phyloP scores from a whole-genome alignment of 2,888 invertebrate genomes.

The Dolichopus griseipennis region DNA sequence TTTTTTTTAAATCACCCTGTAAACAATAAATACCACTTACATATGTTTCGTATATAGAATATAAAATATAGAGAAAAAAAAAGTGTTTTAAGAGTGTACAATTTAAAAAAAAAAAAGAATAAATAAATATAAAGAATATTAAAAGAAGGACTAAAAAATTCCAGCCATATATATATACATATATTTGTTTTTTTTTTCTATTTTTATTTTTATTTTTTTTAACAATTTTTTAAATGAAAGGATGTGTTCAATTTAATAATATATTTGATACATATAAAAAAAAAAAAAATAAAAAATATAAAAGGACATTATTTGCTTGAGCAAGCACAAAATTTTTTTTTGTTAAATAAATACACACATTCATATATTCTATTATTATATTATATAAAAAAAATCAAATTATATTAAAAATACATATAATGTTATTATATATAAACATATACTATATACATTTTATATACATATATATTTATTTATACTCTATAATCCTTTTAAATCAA shows the following conservation, averaged over 20 bases:
- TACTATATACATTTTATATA: too few relatives aligned
- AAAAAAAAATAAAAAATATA: too few relatives aligned
- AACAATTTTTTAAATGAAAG: not conserved
- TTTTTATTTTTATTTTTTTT: not conserved
- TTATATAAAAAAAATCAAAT: not conserved
- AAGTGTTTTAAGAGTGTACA: too few relatives aligned
- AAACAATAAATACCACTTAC: too few relatives aligned
- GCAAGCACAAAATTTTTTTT: slow-evolving; percentile 12
- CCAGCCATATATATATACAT: not conserved
- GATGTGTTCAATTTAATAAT: slow-evolving; percentile 3
- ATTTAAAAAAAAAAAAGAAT: too few relatives aligned
- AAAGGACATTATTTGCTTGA: slow-evolving; percentile 10
- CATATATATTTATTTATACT: too few relatives aligned
- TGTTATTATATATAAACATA: too few relatives aligned
- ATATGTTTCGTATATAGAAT: too few relatives aligned
- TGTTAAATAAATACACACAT: not conserved
- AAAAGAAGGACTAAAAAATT: not conserved
- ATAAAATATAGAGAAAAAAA: too few relatives aligned
- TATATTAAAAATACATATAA: not conserved
- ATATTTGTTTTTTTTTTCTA: not conserved
- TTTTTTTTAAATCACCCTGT: too few relatives aligned
- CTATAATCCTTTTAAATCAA: slow-evolving; percentile 10
- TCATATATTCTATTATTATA: not conserved
- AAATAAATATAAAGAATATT: too few relatives aligned
- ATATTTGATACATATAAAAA: slow-evolving; percentile 4